phyloP scores from a whole-genome alignment of 2,113 vertebrate genomes.

The Scytalopus superciliaris region DNA sequence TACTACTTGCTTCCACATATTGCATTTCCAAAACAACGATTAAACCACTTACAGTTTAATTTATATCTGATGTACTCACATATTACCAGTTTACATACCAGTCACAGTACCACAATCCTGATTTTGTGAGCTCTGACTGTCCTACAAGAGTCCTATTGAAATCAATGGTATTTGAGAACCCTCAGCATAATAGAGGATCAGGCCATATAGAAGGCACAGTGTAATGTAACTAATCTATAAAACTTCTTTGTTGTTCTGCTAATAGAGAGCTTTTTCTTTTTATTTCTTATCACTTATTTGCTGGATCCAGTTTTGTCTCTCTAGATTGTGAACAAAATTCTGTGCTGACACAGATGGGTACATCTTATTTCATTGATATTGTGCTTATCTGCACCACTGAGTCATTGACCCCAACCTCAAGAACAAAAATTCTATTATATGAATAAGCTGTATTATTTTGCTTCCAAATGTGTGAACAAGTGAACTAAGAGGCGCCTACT shows the following conservation, averaged over 20 bases:
- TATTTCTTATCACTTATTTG: neutral
- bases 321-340: neutral
- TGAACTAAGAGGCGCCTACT: neutral
- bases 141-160: neutral
- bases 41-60: neutral
- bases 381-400: neutral
- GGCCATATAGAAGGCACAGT: neutral
- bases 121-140: neutral
- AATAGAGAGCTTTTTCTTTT: neutral
- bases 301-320: neutral
- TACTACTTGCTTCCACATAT: neutral
- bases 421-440: neutral
- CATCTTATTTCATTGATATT: neutral
- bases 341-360: neutral
- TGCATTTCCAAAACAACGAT: neutral
- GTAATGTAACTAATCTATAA: neutral
- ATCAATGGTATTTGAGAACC: neutral
- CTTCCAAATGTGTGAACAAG: neutral
- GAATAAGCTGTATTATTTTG: neutral
- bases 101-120: neutral
- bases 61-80: neutral
- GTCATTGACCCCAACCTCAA: neutral
- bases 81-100: neutral
- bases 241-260: neutral
- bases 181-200: neutral